Evolutionary conservation across 92 coral and sea anemone genomes (phyloP), one percentile per base, ranked within the genome.

Genomic region (Actinernus sp.): DNA sequence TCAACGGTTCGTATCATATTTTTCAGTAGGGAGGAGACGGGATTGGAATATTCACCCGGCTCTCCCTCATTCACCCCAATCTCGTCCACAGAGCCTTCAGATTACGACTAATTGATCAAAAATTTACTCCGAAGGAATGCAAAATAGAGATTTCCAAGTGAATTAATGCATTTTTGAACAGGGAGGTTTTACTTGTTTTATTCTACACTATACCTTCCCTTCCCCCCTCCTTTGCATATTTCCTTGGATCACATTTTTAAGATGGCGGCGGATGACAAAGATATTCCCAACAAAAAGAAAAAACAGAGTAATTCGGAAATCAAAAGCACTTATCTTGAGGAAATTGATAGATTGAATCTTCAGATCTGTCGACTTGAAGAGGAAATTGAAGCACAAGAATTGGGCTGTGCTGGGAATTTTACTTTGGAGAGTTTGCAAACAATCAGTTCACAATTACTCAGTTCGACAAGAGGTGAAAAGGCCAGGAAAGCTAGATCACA

Each of bases 281-380:
- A 23, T 17, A 19, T 45, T 47, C 13, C 71, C 40, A 22, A 30
- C 1, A 64, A 63, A 68, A 74, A 76, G 81, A 76, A 58, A 61
- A 51, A 63, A 19, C 64, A 65, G 37, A 60, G 60, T 26, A 31
- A 17, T 5, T 36, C 61, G 36, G 78, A 76, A 34, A 76, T 51
- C 24, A 84, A 76, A 64, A 48, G 71, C 38, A 76, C 73, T 38
- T 76, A 72, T 43, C 71, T 74, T 38, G 33, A 56, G 29, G 95
- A 87, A 65, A 87, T 90, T 9, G 47, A 59, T 52, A 79, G 75
- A 47, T 55, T 94, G 28, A 71, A 69, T 52, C 39, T 61, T 23
- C 94, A 91, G 56, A 80, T 94, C 20, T 40, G 64, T 31, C 60
- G 22, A 20, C 82, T 94, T 31, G 92, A 82, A 64, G 81, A 63